Base-by-base conservation (phyloP, 2,797 vertebrate species). In the Ambastaia sidthimunki region DNA sequence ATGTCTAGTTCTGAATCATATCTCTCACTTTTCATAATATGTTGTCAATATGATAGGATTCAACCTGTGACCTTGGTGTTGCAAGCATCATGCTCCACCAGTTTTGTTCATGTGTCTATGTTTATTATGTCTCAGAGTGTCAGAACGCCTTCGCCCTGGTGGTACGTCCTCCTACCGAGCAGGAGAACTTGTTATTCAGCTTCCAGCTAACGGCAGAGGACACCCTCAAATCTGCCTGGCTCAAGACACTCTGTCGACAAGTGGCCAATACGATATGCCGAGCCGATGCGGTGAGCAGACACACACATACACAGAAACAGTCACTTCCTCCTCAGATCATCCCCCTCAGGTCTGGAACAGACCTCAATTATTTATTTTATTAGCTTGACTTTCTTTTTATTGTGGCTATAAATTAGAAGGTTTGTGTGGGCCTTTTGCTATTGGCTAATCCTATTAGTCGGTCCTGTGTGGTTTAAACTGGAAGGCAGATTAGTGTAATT, bases 191-290 rank as follows among this genome's bases (percentile, higher is more conserved):
- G 87, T 91, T 99, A 84, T 96, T 99, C 88, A 98, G 96, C 87
- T 99, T 99, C 92, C 96, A 99, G 87, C 95, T 99, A 91, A 90
- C 90, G 0, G 90, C 92, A 47, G 97, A 98, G 86, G 98, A 99
- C 75, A 94, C 91, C 0, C 89, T 93, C 80, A 98, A 99, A 90
- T 93, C 94, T 21, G 88, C 90, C 68, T 99, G 97, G 97, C 90
- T 99, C 73, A 95, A 93, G 91, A 96, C 86, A 47, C 90, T 99
- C 18, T 98, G 96, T 87, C 96, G 97, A 80, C 97, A 98, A 0
- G 94, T 99, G 71, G 97, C 97, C 89, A 97, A 99, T 92, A 99
- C 97, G 37, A 98, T 99, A 92, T 99, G 97, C 92, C 96, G 94
- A 91, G 94, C 98, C 63, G 97, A 99, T 85, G 93, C 95, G 84